Conservation (phyloP, 2,797 vertebrate genomes). For the Clarias pachynema region DNA sequence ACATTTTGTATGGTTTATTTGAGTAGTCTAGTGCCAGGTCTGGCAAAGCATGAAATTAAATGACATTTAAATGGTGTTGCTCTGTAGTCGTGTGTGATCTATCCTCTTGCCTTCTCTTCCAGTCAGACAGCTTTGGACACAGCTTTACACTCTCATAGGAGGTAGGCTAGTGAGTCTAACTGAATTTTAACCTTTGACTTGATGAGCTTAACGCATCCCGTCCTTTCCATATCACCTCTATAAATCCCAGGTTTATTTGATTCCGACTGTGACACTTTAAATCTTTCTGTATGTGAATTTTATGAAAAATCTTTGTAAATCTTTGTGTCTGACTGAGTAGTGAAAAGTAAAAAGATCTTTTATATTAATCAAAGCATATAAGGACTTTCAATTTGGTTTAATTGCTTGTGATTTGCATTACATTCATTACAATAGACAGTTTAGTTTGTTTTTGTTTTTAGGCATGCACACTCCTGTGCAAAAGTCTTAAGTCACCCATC, state of each 20-base stretch:
- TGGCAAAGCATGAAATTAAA: neutral
- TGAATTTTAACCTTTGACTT: conserved; percentile 39
- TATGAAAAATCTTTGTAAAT: neutral
- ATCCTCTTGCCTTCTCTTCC: conserved; percentile 80
- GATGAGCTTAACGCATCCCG: conserved; percentile 45
- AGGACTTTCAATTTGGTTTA: neutral
- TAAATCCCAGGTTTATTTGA: neutral
- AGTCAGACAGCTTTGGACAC: conserved; percentile 93
- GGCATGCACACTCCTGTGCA: neutral
- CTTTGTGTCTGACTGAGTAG: too few relatives aligned
- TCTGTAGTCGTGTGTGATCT: conserved; percentile 19
- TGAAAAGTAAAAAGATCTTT: neutral
- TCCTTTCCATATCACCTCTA: conserved; percentile 50
- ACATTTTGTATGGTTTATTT: neutral
- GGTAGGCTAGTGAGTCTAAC: conserved; percentile 78
- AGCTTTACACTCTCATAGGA: conserved; percentile 92
- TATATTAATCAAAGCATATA: neutral
- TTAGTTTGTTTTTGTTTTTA: neutral
- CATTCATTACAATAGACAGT: neutral
- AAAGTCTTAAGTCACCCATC: too few relatives aligned
- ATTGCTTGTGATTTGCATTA: neutral
- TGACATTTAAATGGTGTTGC: neutral
- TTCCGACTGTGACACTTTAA: neutral
- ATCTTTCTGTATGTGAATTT: neutral
- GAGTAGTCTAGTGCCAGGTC: neutral